These are phyloP conservation scores for Hylyphantes graminicola DNA, from an alignment of 1,140 invertebrate genomes.

Conservation along the genomic window DNA sequence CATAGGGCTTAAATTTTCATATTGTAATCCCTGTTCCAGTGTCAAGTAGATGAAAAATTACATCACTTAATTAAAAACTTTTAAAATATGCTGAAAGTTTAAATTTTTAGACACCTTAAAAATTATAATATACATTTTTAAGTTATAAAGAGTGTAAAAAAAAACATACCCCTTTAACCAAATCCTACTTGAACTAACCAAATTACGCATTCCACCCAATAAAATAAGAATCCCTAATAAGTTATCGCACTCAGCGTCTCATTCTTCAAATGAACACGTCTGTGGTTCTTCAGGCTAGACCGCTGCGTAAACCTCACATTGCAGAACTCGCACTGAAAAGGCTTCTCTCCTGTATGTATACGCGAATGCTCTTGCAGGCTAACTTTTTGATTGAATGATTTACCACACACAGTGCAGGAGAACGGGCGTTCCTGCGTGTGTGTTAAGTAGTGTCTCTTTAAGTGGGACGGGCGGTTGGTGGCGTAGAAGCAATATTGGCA, in stretches of 20 bases:
- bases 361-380: conserved; percentile 53
- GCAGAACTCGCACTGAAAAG: conserved; percentile 50
- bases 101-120: too few relatives aligned
- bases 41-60: too few relatives aligned
- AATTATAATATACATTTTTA: too few relatives aligned
- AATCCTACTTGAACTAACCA: too few relatives aligned
- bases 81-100: too few relatives aligned
- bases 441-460: conserved; percentile 54
- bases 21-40: too few relatives aligned
- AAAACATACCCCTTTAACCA: too few relatives aligned
- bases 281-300: conserved; percentile 49
- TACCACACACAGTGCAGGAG: conserved; percentile 52
- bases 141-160: too few relatives aligned
- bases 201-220: too few relatives aligned
- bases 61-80: too few relatives aligned
- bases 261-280: conserved; percentile 38
- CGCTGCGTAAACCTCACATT: conserved; percentile 43
- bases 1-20: too few relatives aligned
- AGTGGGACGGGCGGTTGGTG: conserved; percentile 46
- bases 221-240: too few relatives aligned
- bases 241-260: not conserved
- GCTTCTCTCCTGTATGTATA: conserved; percentile 52
- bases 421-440: conserved; percentile 56
- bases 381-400: conserved; percentile 58
- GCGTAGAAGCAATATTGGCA: conserved; percentile 55